Conservation (phyloP, 2,888 invertebrate species). For the Peribatodes rhomboidaria region DNA sequence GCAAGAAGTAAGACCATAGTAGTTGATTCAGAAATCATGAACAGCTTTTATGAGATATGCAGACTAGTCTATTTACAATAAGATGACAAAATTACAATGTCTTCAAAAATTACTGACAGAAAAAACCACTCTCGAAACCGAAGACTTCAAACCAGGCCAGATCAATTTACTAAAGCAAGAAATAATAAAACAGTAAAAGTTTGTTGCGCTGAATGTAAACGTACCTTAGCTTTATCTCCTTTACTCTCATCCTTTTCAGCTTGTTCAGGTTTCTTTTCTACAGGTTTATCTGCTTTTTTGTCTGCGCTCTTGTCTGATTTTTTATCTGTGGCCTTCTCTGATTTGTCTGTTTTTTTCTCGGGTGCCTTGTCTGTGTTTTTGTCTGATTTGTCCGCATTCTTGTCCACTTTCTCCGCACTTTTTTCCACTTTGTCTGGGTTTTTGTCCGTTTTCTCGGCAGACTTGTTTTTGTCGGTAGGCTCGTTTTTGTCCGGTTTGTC, state of each 20-base stretch:
- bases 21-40: too few relatives aligned
- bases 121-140: neutral
- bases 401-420: slow-evolving; percentile 46
- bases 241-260: slow-evolving; percentile 47
- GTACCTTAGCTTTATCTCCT: slow-evolving; percentile 71
- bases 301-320: slow-evolving; percentile 39
- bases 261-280: slow-evolving; percentile 45
- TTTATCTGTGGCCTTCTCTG: slow-evolving; percentile 31
- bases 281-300: slow-evolving; percentile 31
- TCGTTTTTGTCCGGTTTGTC: slow-evolving; percentile 54
- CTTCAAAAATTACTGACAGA: neutral
- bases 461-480: slow-evolving; percentile 52
- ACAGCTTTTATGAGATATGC: too few relatives aligned
- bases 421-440: slow-evolving; percentile 48
- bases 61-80: too few relatives aligned
- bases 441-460: slow-evolving; percentile 51
- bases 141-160: neutral
- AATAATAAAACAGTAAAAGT: too few relatives aligned
- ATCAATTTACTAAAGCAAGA: too few relatives aligned
- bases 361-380: slow-evolving; percentile 62
- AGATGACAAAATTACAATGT: too few relatives aligned
- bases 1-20: too few relatives aligned
- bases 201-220: slow-evolving; percentile 14
- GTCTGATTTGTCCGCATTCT: slow-evolving; percentile 57
- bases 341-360: slow-evolving; percentile 52